Base-by-base conservation (phyloP, 1,140 invertebrate genomes). In the Drosophila lacertosa region DNA sequence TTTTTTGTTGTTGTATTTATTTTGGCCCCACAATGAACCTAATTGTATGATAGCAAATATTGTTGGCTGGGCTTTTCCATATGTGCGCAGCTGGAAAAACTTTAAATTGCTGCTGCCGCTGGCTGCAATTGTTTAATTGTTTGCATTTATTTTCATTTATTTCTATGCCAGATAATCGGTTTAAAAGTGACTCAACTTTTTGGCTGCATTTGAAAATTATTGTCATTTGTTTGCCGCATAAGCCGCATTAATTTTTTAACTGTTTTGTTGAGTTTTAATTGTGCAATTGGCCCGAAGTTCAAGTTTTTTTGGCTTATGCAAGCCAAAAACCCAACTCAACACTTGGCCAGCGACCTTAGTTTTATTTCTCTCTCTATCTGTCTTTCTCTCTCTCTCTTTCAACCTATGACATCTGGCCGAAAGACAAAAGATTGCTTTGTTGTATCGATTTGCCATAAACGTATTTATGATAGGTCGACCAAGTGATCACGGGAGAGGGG, bases 121-220 rank as follows among this genome's bases (percentile, higher is more conserved):
- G 45, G 59, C 68, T 81, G 82, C 82, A 88, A 82, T 86, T 86
- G 82, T 86, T 86, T 86, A 88, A 86, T 86, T 86, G 81, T 86
- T 75, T n/a, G 70, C 51, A 35, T 77, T 58, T 71, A 29, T 35
- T 74, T 62, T 29, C 62, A 35, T 13, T 29, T 69, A 35, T 13
- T 59, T 59, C 45, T 33, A 40, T 60, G 55, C 62, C 76, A 26
- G 63, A 68, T 78, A 78, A 78, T 78, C 76, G 73, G 68, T 73
- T 78, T 78, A 76, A 73, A 76, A 72, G 68, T 78, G 76, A 78
- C 76, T 78, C 76, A 78, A 78, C 76, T 77, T 77, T 77, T 59
- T 60, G 73, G 24, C 64, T 78, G 75, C 74, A 68, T 75, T 62
- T 45, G 18, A 57, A 84, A 84, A 88, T 84, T 74, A 88, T 84